These are phyloP conservation scores for Synanceia verrucosa DNA, from an alignment of 2,797 vertebrate genomes.

Conservation along the genomic window DNA sequence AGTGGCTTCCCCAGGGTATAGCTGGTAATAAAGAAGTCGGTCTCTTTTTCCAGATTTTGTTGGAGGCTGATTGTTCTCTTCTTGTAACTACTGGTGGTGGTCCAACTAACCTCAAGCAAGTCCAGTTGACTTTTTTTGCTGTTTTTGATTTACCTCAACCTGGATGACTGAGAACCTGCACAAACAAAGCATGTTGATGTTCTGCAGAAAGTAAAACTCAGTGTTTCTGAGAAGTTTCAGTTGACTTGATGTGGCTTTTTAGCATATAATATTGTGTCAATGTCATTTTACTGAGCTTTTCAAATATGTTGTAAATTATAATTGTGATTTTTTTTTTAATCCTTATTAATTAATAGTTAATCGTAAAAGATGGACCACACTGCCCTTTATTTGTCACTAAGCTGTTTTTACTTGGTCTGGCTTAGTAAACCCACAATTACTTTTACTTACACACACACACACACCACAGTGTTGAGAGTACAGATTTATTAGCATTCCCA, in stretches of 20 bases:
- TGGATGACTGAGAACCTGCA: no score
- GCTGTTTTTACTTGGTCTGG: no score
- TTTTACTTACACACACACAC: conserved; percentile 4
- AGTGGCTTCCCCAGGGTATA: no score
- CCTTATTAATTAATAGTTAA: background rate
- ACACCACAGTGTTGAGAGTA: conserved; percentile 24
- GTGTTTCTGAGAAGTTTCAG: background rate
- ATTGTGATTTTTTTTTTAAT: no score
- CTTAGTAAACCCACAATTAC: background rate
- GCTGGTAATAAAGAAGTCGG: no score
- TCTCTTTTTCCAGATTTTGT: no score
- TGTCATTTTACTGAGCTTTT: background rate
- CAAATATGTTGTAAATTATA: background rate
- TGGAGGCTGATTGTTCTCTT: no score
- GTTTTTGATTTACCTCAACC: no score
- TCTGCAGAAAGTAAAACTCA: background rate
- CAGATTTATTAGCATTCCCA: conserved; percentile 66
- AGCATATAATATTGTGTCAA: background rate
- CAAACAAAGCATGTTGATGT: background rate
- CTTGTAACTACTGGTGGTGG: no score
- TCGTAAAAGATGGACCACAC: background rate
- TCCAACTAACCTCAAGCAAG: no score
- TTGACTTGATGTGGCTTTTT: background rate
- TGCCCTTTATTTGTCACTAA: background rate
- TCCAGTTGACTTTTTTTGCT: no score